Evolutionary conservation across 2,797 vertebrate species (phyloP).

Genomic region (Enteromius argenteus): DNA sequence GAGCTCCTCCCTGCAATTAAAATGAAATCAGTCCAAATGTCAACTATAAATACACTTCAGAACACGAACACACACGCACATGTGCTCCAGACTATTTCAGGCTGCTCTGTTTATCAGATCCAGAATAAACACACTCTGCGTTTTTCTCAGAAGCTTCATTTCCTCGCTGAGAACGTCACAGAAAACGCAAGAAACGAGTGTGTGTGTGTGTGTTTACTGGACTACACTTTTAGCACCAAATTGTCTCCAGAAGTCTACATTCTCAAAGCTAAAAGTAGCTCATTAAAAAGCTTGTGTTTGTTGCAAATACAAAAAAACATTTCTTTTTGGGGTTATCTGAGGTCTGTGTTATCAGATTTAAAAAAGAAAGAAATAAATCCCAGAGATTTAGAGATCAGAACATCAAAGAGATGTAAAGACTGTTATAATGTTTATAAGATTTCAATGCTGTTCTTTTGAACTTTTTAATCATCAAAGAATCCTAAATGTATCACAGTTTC

Average conservation of each 20-base stretch:
- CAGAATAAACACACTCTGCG: conserved; percentile 21
- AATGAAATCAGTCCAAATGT: conserved; percentile 60
- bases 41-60: conserved; percentile 64
- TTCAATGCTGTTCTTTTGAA: not conserved
- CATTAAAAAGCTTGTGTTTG: not conserved
- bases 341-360: not conserved
- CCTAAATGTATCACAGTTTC: not conserved
- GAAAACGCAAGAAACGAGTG: not conserved
- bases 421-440: not conserved
- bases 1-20: conserved; percentile 61
- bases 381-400: not conserved
- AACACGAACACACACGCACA: conserved; percentile 28
- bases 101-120: conserved; percentile 31
- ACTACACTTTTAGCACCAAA: not conserved
- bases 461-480: not conserved
- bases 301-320: not conserved
- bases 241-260: not conserved
- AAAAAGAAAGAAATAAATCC: too few species aligned
- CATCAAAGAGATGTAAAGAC: not conserved
- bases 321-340: not conserved
- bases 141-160: conserved; percentile 36
- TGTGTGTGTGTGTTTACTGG: too few species aligned
- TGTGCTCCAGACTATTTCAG: conserved; percentile 25
- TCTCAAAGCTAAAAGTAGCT: not conserved
- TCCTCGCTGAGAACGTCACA: conserved; percentile 14